Base-by-base conservation (phyloP, 2,797 vertebrate species). In the Manis javanica region DNA sequence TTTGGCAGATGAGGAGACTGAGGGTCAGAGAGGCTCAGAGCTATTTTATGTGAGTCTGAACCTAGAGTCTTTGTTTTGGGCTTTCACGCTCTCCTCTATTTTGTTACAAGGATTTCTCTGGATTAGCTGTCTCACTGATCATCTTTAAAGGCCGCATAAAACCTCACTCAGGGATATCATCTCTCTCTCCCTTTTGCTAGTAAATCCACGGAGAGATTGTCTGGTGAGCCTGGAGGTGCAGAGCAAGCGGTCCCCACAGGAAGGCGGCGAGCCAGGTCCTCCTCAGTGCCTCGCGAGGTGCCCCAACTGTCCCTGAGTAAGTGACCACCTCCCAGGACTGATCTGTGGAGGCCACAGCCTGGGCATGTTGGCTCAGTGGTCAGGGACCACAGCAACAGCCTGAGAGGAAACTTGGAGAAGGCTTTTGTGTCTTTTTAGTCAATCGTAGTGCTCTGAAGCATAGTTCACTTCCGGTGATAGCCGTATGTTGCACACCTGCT, bases 261-360 rank as follows among this genome's bases (percentile, higher is more conserved):
- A 2, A 83, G 83, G 66, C 75, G 23, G 49, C 97, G 87, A 39
- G 91, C 74, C 34, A 98, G 97, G 95, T 98, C 98, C 0, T 91
- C 98, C 7, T 98, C 98, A 0, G 91, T 98, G 63, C 98, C 98
- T 0, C 98, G 91, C 88, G 96, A 89, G 26, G 77, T 91, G 42
- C 69, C 89, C 1, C 98, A 96, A 42, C 86, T 88, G 71, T 91
- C 98, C 29, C 77, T 69, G 90, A 93, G 99, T 99, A 95, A 98
- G 99, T 98, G 68, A 87, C 7, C 24, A 11, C 39, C n/a, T 0
- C 7, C 77, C 26, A 4, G 39, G 18, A 14, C 82, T 59, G 39
- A 34, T 29, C 51, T 29, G 84, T 34, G n/a, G 53, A 71, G 74
- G 26, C 71, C 11, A 0, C 19, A 2, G 9, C 26, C 29, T 37